Base-by-base conservation (phyloP, 2,888 invertebrate genomes). In the Creontiades dilutus region DNA sequence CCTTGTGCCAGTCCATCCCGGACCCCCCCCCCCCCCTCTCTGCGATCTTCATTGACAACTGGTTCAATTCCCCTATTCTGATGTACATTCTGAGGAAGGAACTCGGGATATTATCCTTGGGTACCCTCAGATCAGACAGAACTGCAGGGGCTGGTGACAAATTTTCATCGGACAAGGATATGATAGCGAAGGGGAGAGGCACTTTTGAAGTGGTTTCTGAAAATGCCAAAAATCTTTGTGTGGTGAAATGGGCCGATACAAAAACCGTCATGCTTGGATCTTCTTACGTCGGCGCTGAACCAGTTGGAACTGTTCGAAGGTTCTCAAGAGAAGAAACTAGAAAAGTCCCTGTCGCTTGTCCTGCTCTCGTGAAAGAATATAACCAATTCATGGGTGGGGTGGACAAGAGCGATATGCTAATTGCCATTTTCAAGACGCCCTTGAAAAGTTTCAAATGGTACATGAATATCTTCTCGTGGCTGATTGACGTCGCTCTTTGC, bases 221-320 rank as follows among this genome's bases (percentile, higher is more conserved):
- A 7, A 37, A 86, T 37, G 23, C 12, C 14, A 61, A 52, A n/a
- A 52, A 84, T 52, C n/a, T 84, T 16, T 19, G 19, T 16, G 52
- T 84, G 14, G 84, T 92, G 0, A 91, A 91, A 89, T 92, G 92
- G 91, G 87, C 91, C 4, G 92, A 92, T 80, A 92, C 91, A 80
- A 92, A 91, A 89, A 52, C 90, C 37, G 92, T 92, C 2, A 91
- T 89, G 12, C 90, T 92, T 55, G 75, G 86, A 19, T 91, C 91
- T 47, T 91, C 91, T 57, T 91, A 76, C 89, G 90, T 91, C 75
- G 47, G 84, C 55, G 81, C 91, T n/a, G 47, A 90, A 28, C 91
- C 91, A 27, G 9, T 61, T 61, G 61, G n/a, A 19, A 19, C 19
- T 19, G 61, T 61, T 5, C n/a, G 19, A 7, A 12, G 61, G 11